These are phyloP conservation scores for Lathamus discolor DNA, from an alignment of 2,113 vertebrate genomes.

Conservation along the genomic window DNA sequence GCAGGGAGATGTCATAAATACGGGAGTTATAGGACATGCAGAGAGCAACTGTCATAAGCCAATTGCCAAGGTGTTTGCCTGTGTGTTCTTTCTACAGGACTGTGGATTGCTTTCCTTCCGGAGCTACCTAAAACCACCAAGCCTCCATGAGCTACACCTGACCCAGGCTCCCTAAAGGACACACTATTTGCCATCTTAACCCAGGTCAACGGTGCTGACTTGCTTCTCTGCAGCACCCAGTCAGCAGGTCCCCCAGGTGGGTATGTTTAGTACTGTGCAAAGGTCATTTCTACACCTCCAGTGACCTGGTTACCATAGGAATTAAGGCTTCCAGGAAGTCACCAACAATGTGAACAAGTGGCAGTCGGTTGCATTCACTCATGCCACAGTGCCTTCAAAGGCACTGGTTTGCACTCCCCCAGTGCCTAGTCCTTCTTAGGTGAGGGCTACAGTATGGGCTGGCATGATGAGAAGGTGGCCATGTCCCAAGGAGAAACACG, in stretches of 20 bases:
- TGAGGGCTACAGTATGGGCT: background rate
- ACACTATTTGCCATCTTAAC: background rate
- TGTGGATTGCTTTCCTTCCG: fast-evolving
- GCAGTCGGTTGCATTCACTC: background rate
- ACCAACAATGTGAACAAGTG: background rate
- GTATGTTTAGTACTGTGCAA: background rate
- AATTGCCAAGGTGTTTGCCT: background rate
- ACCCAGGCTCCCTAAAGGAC: background rate
- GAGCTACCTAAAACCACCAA: background rate
- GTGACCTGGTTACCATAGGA: background rate
- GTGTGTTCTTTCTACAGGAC: background rate
- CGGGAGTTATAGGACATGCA: background rate
- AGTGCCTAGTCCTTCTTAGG: background rate
- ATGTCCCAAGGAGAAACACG: background rate
- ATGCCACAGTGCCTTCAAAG: background rate
- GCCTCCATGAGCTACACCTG: background rate
- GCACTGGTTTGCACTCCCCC: background rate
- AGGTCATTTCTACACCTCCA: background rate
- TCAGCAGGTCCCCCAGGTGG: background rate
- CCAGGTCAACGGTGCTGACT: fast-evolving
- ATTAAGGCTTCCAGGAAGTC: background rate
- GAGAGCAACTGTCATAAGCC: background rate
- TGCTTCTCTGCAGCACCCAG: background rate
- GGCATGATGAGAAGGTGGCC: fast-evolving
- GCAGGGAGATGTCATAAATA: background rate